A percentile compares a stretch with the other conserved stretches of the same genome.
Evolutionary conservation across 2,888 invertebrate genomes (phyloP).

Genomic region (Drosophila robusta): DNA sequence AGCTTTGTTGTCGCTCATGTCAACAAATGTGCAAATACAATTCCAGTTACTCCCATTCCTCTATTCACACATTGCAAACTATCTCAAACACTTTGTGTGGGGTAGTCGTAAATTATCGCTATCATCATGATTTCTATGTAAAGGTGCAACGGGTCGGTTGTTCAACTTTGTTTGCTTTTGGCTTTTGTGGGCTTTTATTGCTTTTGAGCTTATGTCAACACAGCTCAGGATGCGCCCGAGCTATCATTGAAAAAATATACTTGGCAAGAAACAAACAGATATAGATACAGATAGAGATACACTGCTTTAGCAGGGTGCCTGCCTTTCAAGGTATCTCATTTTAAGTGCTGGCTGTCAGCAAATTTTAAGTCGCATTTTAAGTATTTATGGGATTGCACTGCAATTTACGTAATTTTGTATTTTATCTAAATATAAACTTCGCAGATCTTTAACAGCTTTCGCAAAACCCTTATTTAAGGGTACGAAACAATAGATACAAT

Average conservation of each 20-base stretch:
- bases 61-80: slow-evolving; percentile 31
- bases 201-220: slow-evolving; percentile 32
- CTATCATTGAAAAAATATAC: slow-evolving; percentile 19
- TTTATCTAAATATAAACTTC: background rate
- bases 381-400: slow-evolving; percentile 8
- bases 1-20: slow-evolving; percentile 30
- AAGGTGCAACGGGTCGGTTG: slow-evolving; percentile 18
- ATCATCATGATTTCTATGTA: slow-evolving; percentile 28
- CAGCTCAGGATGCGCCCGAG: slow-evolving; percentile 1
- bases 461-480: background rate
- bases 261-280: slow-evolving; percentile 12
- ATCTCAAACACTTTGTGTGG: slow-evolving; percentile 20
- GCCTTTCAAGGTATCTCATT: background rate
- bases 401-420: background rate
- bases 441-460: background rate
- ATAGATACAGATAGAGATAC: slow-evolving; percentile 15
- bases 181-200: slow-evolving; percentile 46
- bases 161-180: slow-evolving; percentile 32
- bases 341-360: slow-evolving; percentile 1
- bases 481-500: background rate
- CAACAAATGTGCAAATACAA: slow-evolving; percentile 43
- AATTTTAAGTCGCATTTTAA: slow-evolving; percentile 24
- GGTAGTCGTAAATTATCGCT: slow-evolving; percentile 39
- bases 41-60: slow-evolving; percentile 14
- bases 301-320: background rate